These are phyloP conservation scores for Calephelis virginiensis DNA, from an alignment of 1,140 invertebrate genomes.

Conservation along the genomic window DNA sequence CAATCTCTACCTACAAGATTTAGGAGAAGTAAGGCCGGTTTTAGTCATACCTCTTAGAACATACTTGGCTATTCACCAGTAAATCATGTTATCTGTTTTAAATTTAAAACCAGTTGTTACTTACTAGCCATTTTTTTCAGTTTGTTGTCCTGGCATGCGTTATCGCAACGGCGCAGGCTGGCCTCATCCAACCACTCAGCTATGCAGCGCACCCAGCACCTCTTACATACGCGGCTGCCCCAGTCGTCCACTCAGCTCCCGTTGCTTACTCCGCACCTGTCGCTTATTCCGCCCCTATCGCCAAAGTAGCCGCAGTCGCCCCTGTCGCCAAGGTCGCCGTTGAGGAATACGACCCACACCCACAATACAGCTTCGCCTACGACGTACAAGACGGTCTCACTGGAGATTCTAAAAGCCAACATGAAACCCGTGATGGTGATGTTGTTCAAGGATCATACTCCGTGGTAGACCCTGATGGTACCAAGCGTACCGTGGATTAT, in stretches of 20 bases:
- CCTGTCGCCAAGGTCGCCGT: slow-evolving; percentile 46
- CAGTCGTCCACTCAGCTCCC: slow-evolving; percentile 56
- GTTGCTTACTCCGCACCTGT: slow-evolving; percentile 36
- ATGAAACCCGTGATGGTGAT: slow-evolving; percentile 82
- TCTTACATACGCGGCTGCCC: slow-evolving; percentile 39
- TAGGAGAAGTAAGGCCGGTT: too few relatives aligned
- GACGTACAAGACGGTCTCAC: slow-evolving; percentile 82
- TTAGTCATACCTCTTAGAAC: too few relatives aligned
- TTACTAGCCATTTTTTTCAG: slow-evolving; percentile 38
- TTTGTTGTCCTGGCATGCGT: slow-evolving; percentile 53
- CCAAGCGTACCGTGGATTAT: slow-evolving; percentile 83
- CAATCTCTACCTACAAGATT: too few relatives aligned
- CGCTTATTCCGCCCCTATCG: slow-evolving; percentile 43
- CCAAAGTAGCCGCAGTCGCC: slow-evolving; percentile 41
- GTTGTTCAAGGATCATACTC: slow-evolving; percentile 82
- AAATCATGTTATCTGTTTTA: too few relatives aligned
- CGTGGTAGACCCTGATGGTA: slow-evolving; percentile 83
- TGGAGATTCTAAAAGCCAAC: slow-evolving; percentile 83
- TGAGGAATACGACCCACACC: slow-evolving; percentile 72
- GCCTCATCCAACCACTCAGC: slow-evolving; percentile 42
- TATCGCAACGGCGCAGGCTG: slow-evolving; percentile 44
- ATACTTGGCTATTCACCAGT: too few relatives aligned
- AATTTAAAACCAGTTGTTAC: background rate
- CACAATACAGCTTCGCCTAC: slow-evolving; percentile 83
- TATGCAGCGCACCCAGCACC: slow-evolving; percentile 45